Evolutionary conservation across 2,888 invertebrate genomes (phyloP).

Genomic region (Pseudococcus viburni): DNA sequence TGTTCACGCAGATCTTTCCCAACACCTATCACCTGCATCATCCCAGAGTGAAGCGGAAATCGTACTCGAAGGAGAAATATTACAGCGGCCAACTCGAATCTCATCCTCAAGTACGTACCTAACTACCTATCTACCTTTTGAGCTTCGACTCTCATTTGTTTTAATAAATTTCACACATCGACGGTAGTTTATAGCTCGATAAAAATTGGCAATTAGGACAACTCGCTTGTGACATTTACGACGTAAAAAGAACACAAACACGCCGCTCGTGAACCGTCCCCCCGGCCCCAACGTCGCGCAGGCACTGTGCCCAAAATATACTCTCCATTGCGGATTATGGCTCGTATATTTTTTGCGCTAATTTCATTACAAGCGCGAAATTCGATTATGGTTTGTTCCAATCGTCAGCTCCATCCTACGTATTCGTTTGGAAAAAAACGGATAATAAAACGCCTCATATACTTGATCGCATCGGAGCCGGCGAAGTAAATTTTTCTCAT

Average conservation of each 20-base stretch:
- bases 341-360: neutral
- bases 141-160: neutral
- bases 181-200: constrained; percentile 4
- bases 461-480: too few relatives aligned
- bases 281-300: too few relatives aligned
- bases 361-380: neutral
- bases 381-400: neutral
- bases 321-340: neutral
- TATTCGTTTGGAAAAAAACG: too few relatives aligned
- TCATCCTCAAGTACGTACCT: constrained; percentile 52
- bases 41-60: constrained; percentile 81
- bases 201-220: constrained; percentile 23
- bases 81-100: constrained; percentile 47
- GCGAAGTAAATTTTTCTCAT: too few relatives aligned
- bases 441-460: too few relatives aligned
- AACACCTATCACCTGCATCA: constrained; percentile 91
- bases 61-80: constrained; percentile 33
- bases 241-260: neutral
- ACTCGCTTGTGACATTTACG: constrained; percentile 3
- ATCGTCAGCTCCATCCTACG: neutral
- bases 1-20: constrained; percentile 84
- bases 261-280: neutral
- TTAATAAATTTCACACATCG: neutral
- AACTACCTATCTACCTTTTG: neutral
- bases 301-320: neutral